Evolutionary conservation across 1,140 invertebrate genomes (phyloP).

Genomic region (Heliconius hermathena): DNA sequence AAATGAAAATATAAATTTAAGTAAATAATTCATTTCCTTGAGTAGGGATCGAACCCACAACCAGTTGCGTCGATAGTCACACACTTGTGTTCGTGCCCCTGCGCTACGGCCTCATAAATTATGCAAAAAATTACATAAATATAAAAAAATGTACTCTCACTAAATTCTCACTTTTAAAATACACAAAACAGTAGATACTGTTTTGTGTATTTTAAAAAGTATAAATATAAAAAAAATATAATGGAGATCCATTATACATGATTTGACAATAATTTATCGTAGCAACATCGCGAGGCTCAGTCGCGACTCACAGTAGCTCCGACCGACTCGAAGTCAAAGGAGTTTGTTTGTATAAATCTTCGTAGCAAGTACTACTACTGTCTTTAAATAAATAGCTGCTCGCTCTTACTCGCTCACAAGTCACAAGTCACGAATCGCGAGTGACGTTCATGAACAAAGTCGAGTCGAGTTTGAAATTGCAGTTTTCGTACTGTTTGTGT

Average conservation of each 20-base stretch:
- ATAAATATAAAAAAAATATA: too few relatives aligned
- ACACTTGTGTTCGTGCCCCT: too few relatives aligned
- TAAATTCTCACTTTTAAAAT: not conserved
- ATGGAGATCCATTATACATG: not conserved
- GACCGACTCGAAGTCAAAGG: constrained; percentile 29
- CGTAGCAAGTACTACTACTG: constrained; percentile 19
- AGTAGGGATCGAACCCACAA: too few relatives aligned
- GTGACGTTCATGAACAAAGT: constrained; percentile 38
- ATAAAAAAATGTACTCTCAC: too few relatives aligned
- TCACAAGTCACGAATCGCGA: too few relatives aligned
- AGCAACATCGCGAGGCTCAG: not conserved
- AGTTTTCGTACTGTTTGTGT: constrained; percentile 25
- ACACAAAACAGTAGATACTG: too few relatives aligned
- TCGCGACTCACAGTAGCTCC: not conserved
- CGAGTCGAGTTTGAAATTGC: constrained; percentile 31
- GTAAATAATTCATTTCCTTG: too few relatives aligned
- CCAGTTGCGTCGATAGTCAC: too few relatives aligned
- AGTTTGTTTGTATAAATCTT: constrained; percentile 37
- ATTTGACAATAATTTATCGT: not conserved
- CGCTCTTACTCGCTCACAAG: constrained; percentile 24
- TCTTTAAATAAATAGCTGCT: constrained; percentile 33
- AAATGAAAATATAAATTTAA: too few relatives aligned
- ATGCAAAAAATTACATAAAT: too few relatives aligned
- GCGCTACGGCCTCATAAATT: too few relatives aligned
- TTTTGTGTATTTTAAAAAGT: too few relatives aligned